These are phyloP conservation scores for Amphilophus citrinellus DNA, from an alignment of 2,113 vertebrate genomes.

Conservation along the genomic window DNA sequence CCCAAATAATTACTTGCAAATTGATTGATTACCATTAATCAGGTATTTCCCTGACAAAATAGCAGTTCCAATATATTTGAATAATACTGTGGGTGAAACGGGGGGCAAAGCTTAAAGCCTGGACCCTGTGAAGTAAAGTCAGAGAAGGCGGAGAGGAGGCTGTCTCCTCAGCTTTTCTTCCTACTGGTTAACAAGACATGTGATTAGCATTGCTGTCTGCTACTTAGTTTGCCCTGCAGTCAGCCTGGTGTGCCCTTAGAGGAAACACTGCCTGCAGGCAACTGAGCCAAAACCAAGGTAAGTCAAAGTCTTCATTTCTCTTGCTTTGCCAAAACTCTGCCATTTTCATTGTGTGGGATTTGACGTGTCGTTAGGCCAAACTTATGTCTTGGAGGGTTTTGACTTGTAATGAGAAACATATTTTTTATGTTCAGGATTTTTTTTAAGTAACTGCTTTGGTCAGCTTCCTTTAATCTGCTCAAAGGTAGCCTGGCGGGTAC, in stretches of 20 bases:
- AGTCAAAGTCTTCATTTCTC: constrained; percentile 2
- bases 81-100: not conserved
- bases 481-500: not conserved
- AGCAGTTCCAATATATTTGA: not conserved
- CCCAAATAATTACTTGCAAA: not conserved
- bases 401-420: not conserved
- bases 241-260: constrained; percentile 31
- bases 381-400: not conserved
- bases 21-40: not conserved
- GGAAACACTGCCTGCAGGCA: constrained; percentile 39
- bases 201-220: constrained; percentile 70
- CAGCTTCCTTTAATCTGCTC: not conserved
- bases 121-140: constrained; percentile 30
- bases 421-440: not conserved
- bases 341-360: not conserved
- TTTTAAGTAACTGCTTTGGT: not conserved
- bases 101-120: not conserved
- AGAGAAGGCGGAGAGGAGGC: constrained; percentile 53
- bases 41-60: not conserved
- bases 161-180: constrained; percentile 39
- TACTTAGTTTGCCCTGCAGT: constrained; percentile 64
- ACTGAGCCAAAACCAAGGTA: constrained; percentile 42
- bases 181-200: constrained; percentile 71
- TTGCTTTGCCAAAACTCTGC: not conserved
- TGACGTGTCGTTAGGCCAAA: not conserved